phyloP scores from a whole-genome alignment of 2,888 invertebrate genomes.

The Acronicta aceris region DNA sequence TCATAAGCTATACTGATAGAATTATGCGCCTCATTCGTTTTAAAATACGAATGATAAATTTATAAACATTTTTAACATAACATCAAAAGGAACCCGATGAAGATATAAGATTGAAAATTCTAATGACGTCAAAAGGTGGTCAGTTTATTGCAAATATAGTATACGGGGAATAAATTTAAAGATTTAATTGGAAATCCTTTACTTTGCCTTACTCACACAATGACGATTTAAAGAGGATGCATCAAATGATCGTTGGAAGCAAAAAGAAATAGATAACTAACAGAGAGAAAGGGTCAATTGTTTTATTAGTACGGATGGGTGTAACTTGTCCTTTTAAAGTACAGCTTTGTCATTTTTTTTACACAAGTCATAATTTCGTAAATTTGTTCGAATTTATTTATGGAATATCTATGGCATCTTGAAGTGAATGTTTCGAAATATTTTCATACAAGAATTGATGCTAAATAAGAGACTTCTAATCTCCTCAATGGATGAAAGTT shows the following conservation, averaged over 20 bases:
- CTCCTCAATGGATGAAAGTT: conserved; percentile 6
- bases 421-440: too few relatives aligned
- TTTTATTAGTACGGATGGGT: not conserved
- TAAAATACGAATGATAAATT: conserved; percentile 57
- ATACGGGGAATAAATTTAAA: too few relatives aligned
- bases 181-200: too few relatives aligned
- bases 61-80: conserved; percentile 50
- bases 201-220: too few relatives aligned
- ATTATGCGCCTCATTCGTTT: conserved; percentile 60
- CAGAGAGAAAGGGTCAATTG: not conserved
- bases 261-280: not conserved
- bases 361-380: too few relatives aligned
- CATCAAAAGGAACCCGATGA: conserved; percentile 46
- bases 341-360: not conserved
- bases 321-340: not conserved
- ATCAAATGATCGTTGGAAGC: not conserved
- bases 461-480: too few relatives aligned
- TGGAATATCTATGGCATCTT: too few relatives aligned
- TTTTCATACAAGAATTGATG: not conserved
- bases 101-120: conserved; percentile 43
- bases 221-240: conserved; percentile 9
- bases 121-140: conserved; percentile 35
- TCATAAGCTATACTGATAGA: conserved; percentile 55
- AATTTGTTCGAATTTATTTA: too few relatives aligned
- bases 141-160: conserved; percentile 8